Evolutionary conservation across 53 echinoderm and acorn worm genomes (phyloP).

Genomic region (Crossaster papposus): DNA sequence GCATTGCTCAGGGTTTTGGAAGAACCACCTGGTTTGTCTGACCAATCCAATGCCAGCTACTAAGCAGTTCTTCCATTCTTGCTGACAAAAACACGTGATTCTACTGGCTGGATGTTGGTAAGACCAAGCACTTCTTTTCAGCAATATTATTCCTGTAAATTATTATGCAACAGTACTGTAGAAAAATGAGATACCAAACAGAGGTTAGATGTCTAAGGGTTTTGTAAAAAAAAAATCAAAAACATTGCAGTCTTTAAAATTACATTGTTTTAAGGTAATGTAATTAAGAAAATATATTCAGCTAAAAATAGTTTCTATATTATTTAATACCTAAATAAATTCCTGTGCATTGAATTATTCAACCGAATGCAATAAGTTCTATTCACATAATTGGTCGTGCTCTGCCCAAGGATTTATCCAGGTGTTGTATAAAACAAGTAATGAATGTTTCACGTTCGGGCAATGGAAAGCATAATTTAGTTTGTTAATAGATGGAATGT

Average conservation of each 20-base stretch:
- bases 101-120: slow-evolving; percentile 25
- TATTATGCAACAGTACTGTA: not conserved
- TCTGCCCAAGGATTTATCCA: too few species aligned
- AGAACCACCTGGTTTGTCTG: slow-evolving; percentile 87
- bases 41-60: slow-evolving; percentile 25
- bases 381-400: too few species aligned
- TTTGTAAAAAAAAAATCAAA: not conserved
- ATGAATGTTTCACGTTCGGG: too few species aligned
- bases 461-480: too few species aligned
- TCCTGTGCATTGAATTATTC: too few species aligned
- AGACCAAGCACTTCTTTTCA: slow-evolving; percentile 1
- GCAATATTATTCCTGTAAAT: not conserved
- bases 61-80: not conserved
- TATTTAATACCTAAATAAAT: too few species aligned
- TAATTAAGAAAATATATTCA: too few species aligned
- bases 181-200: not conserved
- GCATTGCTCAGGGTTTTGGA: slow-evolving; percentile 91
- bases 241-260: not conserved
- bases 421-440: too few species aligned
- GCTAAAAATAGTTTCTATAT: too few species aligned
- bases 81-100: not conserved
- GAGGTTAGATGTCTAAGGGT: not conserved
- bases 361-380: too few species aligned
- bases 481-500: too few species aligned
- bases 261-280: too few species aligned